A percentile compares a stretch with the other conserved stretches of the same genome.
Conservation (phyloP, 2,113 vertebrate genomes). For the Oenanthe oenanthe region DNA sequence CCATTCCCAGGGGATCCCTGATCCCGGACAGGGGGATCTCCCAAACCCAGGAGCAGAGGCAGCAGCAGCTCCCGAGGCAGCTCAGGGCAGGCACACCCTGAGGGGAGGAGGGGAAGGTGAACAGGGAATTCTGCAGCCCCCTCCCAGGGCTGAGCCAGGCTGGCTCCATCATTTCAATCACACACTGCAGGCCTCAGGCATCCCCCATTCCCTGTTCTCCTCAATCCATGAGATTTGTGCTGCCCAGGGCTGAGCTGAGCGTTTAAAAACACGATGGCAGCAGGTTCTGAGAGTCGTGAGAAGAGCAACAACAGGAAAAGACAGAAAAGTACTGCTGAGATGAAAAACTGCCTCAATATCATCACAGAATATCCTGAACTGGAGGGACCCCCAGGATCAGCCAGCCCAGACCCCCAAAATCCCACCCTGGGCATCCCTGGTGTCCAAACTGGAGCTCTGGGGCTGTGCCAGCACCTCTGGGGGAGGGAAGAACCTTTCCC, state of each 20-base stretch:
- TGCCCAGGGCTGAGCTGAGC: neutral
- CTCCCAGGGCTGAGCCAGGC: neutral
- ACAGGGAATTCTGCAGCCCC: neutral
- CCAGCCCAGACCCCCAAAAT: neutral
- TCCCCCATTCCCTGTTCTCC: neutral
- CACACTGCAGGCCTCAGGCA: fast-evolving
- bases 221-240: fast-evolving
- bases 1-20: neutral
- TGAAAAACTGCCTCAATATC: neutral
- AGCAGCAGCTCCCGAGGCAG: neutral
- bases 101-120: no score
- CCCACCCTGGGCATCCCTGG: neutral
- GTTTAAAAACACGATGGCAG: fast-evolving
- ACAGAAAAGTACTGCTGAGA: neutral
- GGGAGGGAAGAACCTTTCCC: neutral
- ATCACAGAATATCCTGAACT: fast-evolving
- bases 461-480: neutral
- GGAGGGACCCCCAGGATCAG: neutral
- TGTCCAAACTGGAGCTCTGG: neutral
- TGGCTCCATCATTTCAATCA: fast-evolving
- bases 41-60: neutral
- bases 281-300: neutral
- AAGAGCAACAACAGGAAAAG: neutral
- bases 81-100: fast-evolving
- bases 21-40: no score